Evolutionary conservation across 2,797 vertebrate species (phyloP), one percentile per base, ranked within the genome.

Genomic region (Netta rufina): DNA sequence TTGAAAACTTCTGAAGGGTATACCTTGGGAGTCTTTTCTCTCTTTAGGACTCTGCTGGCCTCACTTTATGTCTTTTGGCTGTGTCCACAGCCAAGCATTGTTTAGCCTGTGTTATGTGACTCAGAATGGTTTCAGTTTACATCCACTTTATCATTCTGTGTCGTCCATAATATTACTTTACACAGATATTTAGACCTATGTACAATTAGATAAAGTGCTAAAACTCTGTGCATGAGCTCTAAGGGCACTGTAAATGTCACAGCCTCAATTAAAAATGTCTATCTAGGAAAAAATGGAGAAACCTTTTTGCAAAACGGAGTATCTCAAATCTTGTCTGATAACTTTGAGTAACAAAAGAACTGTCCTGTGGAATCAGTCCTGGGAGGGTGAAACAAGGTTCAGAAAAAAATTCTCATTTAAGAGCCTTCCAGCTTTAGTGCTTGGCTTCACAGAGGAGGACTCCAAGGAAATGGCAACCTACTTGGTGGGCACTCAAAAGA

Each of bases 41-140:
- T 88, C 56, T 70, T 77, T 43, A 65, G 75, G n/a, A 58, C 82
- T 91, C 54, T 66, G 65, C 61, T 82, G 70, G 30, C 25, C 85
- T 82, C 81, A 30, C 61, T 78, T 94, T 86, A 38, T 72, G 32
- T 21, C 89, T 64, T 88, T 24, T n/a, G 51, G 33, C n/a, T 78
- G 4, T 8, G 32, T 78, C 43, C 47, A 8, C 13, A 45, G 56
- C 9, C 76, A 38, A 77, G 22, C 36, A 16, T 56, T 73, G 36
- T 65, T 67, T 39, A 72, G 64, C 47, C 21, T 33, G 2, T 1
- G 2, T 18, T 66, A 11, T 15, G 65, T 70, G 67, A 84, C 41
- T 79, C 73, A 60, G 49, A 66, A 38, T 33, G 64, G 33, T 94
- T 96, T 91, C 13, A 9, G 9, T 74, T 95, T 95, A 36, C 92